These are phyloP conservation scores for Avahi laniger DNA, from an alignment of 2,797 vertebrate genomes.

Conservation along the genomic window DNA sequence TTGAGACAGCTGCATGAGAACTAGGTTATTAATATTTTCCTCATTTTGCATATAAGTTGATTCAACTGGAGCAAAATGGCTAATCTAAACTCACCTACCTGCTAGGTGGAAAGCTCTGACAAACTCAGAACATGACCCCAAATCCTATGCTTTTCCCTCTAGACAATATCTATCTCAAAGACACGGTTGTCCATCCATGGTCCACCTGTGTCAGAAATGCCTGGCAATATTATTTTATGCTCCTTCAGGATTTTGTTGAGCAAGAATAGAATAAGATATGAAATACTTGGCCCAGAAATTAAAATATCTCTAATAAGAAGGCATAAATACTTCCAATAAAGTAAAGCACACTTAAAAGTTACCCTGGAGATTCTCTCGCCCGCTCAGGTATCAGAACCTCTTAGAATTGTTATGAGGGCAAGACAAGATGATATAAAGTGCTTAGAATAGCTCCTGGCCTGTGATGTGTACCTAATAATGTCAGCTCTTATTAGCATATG, in stretches of 20 bases:
- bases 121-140: neutral
- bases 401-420: neutral
- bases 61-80: neutral
- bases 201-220: neutral
- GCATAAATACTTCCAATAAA: neutral
- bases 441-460: neutral
- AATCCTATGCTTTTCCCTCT: neutral
- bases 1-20: neutral
- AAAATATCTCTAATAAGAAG: conserved; percentile 21
- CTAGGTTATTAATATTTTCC: neutral
- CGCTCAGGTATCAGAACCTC: neutral
- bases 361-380: neutral
- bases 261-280: neutral
- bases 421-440: neutral
- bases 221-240: neutral
- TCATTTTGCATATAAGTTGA: neutral
- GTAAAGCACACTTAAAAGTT: neutral
- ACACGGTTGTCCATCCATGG: neutral
- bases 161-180: neutral
- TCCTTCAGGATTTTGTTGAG: neutral
- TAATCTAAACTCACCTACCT: neutral
- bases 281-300: neutral
- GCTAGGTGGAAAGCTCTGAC: neutral
- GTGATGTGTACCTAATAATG: neutral
- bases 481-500: neutral